Evolutionary conservation across 2,797 vertebrate genomes (phyloP), one percentile per base, ranked within the genome.

Genomic region (Phataginus tetradactyla): DNA sequence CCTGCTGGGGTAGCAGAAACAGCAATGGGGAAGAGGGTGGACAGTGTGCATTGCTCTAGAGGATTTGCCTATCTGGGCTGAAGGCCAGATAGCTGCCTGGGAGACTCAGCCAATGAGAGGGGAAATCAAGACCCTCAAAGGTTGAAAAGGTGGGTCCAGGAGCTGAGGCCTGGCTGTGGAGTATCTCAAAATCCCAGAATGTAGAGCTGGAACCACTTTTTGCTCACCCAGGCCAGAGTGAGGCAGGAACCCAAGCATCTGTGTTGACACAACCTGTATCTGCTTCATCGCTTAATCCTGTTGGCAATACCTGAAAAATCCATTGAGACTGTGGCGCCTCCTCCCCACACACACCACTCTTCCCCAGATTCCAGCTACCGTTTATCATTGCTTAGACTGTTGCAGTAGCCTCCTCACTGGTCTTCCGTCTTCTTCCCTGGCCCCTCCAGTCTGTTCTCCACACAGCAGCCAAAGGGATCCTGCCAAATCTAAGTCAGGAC

Each of bases 221-320:
- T 34, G 29, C 29, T 45, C 1, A 3, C 5, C 32, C 45, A 4
- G 23, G 51, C 39, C 11, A 1, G 64, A 5, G 32, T 2, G 11
- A 32, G 75, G 53, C 64, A 9, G 61, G 63, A 29, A 25, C 32
- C 25, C 59, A 25, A 49, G 51, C 2, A 8, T 15, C 68, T 20
- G 23, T 11, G 32, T 7, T 3, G 55, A 17, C 25, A 12, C 20
- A 5, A 18, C 27, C 68, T 5, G 32, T 1, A 34, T 45, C 32
- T 27, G 61, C 4, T 34, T 49, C n/a, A 2, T 29, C 13, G 1
- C n/a, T 1, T 0, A 0, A 23, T 12, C 69, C 63, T 18, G 7
- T 10, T 8, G 34, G 37, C 45, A 25, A 7, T 5, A 34, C 37
- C 11, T 17, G 7, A 29, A 68, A 84, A 29, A 34, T 10, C 71